phyloP scores from a whole-genome alignment of 2,113 vertebrate genomes.

The Myrmecophaga tridactyla region DNA sequence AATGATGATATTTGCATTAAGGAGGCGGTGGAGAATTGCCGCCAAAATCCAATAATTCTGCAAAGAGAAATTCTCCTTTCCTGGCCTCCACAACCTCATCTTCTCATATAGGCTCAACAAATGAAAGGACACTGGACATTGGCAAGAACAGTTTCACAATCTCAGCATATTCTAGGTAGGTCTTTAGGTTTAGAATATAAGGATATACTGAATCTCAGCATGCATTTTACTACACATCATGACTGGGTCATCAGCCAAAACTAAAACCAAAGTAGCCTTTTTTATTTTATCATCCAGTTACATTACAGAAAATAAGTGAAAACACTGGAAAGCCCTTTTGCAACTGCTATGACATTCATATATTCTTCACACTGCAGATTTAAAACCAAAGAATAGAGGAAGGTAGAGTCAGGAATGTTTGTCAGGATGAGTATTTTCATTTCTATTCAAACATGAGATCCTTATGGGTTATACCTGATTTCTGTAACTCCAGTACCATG shows the following conservation, averaged over 20 bases:
- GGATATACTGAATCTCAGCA: neutral
- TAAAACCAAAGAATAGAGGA: neutral
- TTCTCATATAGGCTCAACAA: neutral
- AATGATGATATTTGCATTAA: neutral
- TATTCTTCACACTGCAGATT: neutral
- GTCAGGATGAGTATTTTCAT: neutral
- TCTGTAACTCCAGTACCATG: neutral
- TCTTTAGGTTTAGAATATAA: neutral
- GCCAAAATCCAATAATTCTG: neutral
- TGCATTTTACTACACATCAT: neutral
- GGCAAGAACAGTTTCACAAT: neutral
- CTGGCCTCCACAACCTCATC: neutral
- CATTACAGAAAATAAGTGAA: neutral
- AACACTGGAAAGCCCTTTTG: neutral
- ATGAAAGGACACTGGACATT: neutral
- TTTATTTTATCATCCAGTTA: neutral
- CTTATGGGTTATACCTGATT: neutral
- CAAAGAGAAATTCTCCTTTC: neutral
- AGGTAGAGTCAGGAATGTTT: neutral
- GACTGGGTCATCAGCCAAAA: neutral
- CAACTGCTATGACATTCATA: neutral
- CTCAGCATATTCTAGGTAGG: too few species aligned
- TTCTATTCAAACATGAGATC: neutral
- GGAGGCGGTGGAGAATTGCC: neutral
- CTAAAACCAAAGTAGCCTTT: neutral